Percentiles rank a stretch among this genome's conserved stretches.
Evolutionary conservation across 2,888 invertebrate species (phyloP).

Genomic region (Pinctada fucata): DNA sequence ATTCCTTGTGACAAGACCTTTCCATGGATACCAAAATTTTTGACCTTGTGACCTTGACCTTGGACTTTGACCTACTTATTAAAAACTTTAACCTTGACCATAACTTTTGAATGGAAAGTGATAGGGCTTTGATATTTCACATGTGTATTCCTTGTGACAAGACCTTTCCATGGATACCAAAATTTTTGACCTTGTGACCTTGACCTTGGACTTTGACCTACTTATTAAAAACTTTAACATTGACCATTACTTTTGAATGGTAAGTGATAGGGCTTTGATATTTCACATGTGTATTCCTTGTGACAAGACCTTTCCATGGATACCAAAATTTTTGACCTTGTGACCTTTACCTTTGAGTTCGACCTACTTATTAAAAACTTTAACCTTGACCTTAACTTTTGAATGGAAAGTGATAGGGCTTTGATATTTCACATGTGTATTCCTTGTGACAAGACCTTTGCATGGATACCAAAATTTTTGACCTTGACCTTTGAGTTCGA

Average conservation of each 20-base stretch:
- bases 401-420: neutral
- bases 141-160: neutral
- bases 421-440: neutral
- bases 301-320: neutral
- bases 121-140: neutral
- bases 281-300: neutral
- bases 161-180: neutral
- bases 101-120: neutral
- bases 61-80: neutral
- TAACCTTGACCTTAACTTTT: neutral
- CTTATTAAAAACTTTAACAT: neutral
- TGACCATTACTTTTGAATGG: neutral
- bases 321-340: neutral
- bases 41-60: neutral
- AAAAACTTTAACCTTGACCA: neutral
- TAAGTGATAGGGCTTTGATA: neutral
- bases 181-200: neutral
- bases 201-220: neutral
- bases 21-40: neutral
- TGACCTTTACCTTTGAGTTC: neutral
- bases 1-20: slow-evolving; percentile 2
- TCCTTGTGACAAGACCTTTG: slow-evolving; percentile 1
- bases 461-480: neutral
- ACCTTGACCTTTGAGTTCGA: neutral
- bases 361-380: neutral